A percentile compares a stretch with the other conserved stretches of the same genome.
These are phyloP conservation scores for Mirza zaza DNA, from an alignment of 2,113 vertebrate species.

Conservation along the genomic window DNA sequence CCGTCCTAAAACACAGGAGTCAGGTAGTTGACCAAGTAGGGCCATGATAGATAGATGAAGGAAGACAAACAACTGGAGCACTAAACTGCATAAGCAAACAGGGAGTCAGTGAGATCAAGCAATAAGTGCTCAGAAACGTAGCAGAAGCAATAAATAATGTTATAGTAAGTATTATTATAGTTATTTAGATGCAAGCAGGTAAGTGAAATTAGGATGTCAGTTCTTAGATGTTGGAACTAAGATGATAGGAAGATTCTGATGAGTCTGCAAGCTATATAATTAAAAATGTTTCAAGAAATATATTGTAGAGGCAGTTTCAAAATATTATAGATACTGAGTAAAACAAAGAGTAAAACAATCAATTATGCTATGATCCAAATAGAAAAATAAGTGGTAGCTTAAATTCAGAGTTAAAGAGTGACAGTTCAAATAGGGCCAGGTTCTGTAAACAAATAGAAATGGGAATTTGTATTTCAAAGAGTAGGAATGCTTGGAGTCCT, in stretches of 20 bases:
- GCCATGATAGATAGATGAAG: neutral
- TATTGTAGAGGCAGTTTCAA: neutral
- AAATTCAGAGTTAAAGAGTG: neutral
- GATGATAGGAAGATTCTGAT: neutral
- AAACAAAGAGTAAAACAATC: neutral
- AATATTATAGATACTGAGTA: neutral
- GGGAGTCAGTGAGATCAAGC: neutral
- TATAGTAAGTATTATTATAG: neutral
- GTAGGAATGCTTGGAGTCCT: neutral
- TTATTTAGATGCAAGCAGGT: neutral
- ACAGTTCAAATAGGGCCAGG: neutral
- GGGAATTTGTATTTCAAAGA: neutral
- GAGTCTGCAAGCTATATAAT: neutral
- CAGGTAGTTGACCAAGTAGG: neutral
- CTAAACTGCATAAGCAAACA: neutral
- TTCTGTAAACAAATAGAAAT: neutral
- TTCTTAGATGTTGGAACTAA: neutral
- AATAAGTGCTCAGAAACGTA: neutral
- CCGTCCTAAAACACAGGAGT: neutral
- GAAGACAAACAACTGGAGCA: neutral
- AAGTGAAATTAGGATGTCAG: neutral
- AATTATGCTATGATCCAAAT: neutral
- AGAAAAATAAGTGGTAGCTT: neutral
- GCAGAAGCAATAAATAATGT: neutral
- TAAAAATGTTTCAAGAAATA: neutral